These are phyloP conservation scores for Aphodius sticticus DNA, from an alignment of 2,888 invertebrate species.

Conservation along the genomic window DNA sequence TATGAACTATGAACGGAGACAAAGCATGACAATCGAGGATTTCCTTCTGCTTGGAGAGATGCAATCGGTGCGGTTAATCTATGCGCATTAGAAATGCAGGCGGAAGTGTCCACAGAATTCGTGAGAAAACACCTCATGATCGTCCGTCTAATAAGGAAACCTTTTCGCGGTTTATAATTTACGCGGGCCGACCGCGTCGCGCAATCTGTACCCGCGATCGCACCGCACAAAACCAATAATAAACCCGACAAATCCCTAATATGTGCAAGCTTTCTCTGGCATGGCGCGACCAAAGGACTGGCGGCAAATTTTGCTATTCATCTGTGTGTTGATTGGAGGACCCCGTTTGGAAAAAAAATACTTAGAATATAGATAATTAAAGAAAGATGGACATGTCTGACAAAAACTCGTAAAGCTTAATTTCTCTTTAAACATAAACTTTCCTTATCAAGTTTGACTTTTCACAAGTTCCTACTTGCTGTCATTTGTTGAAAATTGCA, in stretches of 20 bases:
- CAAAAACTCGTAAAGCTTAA: too few relatives aligned
- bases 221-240: slow-evolving; percentile 54
- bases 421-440: too few relatives aligned
- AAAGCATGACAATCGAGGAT: background rate
- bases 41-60: background rate
- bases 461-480: too few relatives aligned
- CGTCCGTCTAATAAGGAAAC: slow-evolving; percentile 36
- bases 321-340: background rate
- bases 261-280: slow-evolving; percentile 53
- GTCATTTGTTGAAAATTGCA: too few relatives aligned
- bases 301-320: slow-evolving; percentile 24
- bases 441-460: too few relatives aligned
- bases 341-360: background rate
- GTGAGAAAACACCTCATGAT: slow-evolving; percentile 4
- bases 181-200: slow-evolving; percentile 41
- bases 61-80: background rate
- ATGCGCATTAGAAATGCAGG: background rate
- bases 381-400: too few relatives aligned
- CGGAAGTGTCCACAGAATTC: slow-evolving; percentile 4
- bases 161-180: slow-evolving; percentile 45
- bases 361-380: background rate
- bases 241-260: slow-evolving; percentile 55
- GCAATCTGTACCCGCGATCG: slow-evolving; percentile 48
- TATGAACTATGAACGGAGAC: background rate
- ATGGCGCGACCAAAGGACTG: slow-evolving; percentile 36